A percentile compares a stretch with the other conserved stretches of the same genome.
Conservation (phyloP, 2,888 invertebrate species). For the Aleiodes leptofemur region DNA sequence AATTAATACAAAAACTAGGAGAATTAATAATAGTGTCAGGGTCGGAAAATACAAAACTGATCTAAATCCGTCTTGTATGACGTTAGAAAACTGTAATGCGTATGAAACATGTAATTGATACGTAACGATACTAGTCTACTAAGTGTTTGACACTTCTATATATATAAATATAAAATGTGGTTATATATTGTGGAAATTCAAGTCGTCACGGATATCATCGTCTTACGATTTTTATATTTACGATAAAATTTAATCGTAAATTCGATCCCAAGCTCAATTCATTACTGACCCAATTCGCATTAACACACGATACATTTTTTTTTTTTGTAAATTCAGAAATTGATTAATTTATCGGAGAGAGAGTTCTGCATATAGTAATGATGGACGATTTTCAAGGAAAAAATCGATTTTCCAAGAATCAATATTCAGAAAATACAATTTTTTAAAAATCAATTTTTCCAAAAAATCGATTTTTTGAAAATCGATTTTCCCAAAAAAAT, state of each 20-base stretch:
- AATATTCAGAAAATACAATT: no score
- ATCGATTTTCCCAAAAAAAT: no score
- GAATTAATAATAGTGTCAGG: slow-evolving; percentile 38
- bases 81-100: slow-evolving; percentile 31
- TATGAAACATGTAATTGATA: slow-evolving; percentile 40
- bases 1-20: slow-evolving; percentile 24
- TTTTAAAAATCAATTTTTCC: no score
- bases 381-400: no score
- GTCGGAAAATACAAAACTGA: background rate
- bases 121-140: slow-evolving; percentile 10
- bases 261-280: slow-evolving; percentile 6
- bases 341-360: no score
- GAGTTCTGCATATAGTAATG: no score
- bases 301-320: slow-evolving; percentile 7
- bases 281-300: slow-evolving; percentile 25
- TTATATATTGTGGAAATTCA: slow-evolving; percentile 37
- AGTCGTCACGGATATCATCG: slow-evolving; percentile 40
- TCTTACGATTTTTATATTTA: slow-evolving; percentile 11
- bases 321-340: no score
- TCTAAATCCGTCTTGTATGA: slow-evolving; percentile 25
- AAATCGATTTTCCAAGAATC: no score
- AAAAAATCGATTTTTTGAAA: no score
- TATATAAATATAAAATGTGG: background rate
- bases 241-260: slow-evolving; percentile 2
- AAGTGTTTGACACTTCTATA: slow-evolving; percentile 8